phyloP scores from a whole-genome alignment of 2,113 vertebrate species.

The Epinephelus lanceolatus region DNA sequence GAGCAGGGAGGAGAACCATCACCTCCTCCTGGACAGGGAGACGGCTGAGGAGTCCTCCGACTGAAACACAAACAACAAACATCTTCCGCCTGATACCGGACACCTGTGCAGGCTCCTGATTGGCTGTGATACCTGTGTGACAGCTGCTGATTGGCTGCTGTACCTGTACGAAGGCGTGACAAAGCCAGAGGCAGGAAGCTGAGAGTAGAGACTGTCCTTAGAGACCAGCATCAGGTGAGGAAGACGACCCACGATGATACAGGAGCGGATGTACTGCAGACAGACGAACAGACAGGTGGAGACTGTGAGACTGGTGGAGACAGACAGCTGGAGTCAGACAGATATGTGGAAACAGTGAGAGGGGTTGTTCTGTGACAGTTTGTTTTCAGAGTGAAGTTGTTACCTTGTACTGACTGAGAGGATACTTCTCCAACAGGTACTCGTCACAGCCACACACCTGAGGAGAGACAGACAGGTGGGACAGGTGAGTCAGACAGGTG shows the following conservation, averaged over 20 bases:
- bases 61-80: slow-evolving; percentile 57
- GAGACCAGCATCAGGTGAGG: slow-evolving; percentile 89
- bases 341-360: not conserved
- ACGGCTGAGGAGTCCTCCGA: slow-evolving; percentile 85
- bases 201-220: slow-evolving; percentile 87
- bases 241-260: slow-evolving; percentile 83
- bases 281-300: not conserved
- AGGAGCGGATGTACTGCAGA: slow-evolving; percentile 84
- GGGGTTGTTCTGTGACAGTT: too few species aligned
- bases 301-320: not conserved
- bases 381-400: not conserved
- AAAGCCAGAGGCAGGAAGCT: slow-evolving; percentile 84
- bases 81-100: not conserved
- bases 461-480: not conserved
- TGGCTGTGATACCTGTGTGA: not conserved
- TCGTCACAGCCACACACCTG: slow-evolving; percentile 89
- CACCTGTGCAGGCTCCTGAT: slow-evolving; percentile 2
- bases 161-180: slow-evolving; percentile 86
- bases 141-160: not conserved
- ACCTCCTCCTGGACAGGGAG: slow-evolving; percentile 81
- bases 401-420: slow-evolving; percentile 89
- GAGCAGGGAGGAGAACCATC: slow-evolving; percentile 76
- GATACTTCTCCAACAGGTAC: slow-evolving; percentile 87
- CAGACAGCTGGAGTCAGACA: not conserved
- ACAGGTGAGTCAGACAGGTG: not conserved